Base-by-base conservation (phyloP, 2,797 vertebrate genomes). In the Hylomyscus alleni region DNA sequence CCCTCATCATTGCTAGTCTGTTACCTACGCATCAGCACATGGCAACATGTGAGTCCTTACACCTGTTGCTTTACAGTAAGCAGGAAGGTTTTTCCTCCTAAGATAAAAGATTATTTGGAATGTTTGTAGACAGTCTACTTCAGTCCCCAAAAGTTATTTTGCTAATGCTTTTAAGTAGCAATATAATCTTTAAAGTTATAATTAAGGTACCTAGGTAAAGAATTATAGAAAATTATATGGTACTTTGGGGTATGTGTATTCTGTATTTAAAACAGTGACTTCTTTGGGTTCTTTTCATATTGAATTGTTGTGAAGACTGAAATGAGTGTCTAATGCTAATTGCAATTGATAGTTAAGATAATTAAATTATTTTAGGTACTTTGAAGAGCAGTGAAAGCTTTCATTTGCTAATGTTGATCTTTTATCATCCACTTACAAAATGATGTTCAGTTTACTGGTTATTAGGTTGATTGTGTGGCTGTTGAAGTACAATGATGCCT, bases 381-480 rank as follows among this genome's bases (percentile, higher is more conserved):
- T 95, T 85, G 37, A 93, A 65, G 34, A 92, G 60, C 83, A 60
- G n/a, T 75, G 78, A 67, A 89, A 6, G 72, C 77, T 85, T 96
- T 19, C 10, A 3, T 89, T 85, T 89, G 67, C 50, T 85, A 31
- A 75, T 92, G 20, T 37, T 86, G 6, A 58, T 80, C 31, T 58
- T 80, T 89, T 62, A 76, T 84, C 76, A 58, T 15, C 80, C n/a
- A 47, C 60, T 81, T 37, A 75, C 2, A 83, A 95, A 93, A 62
- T 89, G 75, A 62, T 58, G 67, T 85, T 95, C 34, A 84, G 19
- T 47, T 75, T 89, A 52, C 22, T 86, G 29, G 31, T 90, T 65
- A 34, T 95, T 90, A 37, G 20, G 34, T 69, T 95, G 15, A 76
- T 22, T 78, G 95, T 93, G 20, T 96, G 67, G 29, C 37, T 89